Conservation (phyloP, 2,797 vertebrate genomes). For the Microctenopoma lineatum region DNA sequence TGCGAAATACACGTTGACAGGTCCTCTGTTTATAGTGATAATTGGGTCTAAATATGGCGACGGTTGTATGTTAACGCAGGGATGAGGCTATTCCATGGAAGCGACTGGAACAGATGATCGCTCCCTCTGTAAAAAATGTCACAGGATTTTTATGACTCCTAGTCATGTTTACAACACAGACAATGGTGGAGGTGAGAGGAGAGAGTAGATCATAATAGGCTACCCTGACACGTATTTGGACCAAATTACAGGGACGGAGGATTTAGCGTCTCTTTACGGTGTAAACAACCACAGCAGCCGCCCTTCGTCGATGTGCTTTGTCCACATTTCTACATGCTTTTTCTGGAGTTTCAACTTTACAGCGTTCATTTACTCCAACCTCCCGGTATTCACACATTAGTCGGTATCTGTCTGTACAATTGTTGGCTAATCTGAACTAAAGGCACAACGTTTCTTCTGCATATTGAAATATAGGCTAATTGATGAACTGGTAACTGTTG, state of each 20-base stretch:
- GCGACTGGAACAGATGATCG: conserved; percentile 51
- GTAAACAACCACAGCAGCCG: conserved; percentile 75
- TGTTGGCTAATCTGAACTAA: background rate
- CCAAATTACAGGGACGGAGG: conserved; percentile 5
- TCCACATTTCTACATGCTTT: conserved; percentile 29
- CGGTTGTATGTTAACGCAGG: conserved; percentile 67
- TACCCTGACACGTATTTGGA: background rate
- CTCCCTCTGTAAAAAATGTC: conserved; percentile 10
- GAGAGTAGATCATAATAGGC: background rate
- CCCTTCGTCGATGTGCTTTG: conserved; percentile 70
- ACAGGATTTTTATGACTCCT: background rate
- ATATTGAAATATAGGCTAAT: background rate
- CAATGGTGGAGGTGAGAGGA: background rate
- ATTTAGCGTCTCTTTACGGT: conserved; percentile 29
- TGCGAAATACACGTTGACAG: conserved; percentile 33
- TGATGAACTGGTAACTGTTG: background rate
- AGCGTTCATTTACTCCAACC: background rate
- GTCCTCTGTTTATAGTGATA: conserved; percentile 51
- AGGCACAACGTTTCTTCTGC: background rate
- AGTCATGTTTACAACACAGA: background rate
- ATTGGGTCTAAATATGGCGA: conserved; percentile 81
- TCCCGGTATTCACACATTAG: background rate
- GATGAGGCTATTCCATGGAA: conserved; percentile 64
- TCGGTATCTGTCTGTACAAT: background rate
- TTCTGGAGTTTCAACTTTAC: conserved; percentile 3